phyloP scores from a whole-genome alignment of 2,888 invertebrate species.

The Venusia cambrica region DNA sequence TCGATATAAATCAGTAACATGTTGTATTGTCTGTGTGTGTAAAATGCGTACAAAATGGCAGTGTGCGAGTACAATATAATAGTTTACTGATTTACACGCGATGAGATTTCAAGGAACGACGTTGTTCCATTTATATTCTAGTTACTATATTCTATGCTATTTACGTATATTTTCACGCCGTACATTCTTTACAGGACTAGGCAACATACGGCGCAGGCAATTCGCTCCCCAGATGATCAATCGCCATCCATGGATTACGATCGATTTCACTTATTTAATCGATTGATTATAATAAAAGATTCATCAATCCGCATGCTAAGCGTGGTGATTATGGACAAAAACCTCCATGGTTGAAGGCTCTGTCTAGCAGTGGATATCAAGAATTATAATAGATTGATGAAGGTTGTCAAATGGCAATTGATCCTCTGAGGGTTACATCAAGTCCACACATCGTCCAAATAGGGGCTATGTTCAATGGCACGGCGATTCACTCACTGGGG shows the following conservation, averaged over 20 bases:
- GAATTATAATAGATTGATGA: too few relatives aligned
- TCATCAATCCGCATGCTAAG: too few relatives aligned
- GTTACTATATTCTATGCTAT: constrained; percentile 52
- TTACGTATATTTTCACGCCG: constrained; percentile 71
- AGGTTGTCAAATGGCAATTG: too few relatives aligned
- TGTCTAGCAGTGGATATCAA: too few relatives aligned
- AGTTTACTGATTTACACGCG: constrained; percentile 39
- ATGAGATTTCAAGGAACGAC: too few relatives aligned
- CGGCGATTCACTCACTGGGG: constrained; percentile 24
- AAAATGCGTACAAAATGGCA: constrained; percentile 29
- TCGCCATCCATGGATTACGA: too few relatives aligned
- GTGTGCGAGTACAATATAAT: constrained; percentile 31
- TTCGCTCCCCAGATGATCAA: too few relatives aligned
- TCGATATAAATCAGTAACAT: constrained; percentile 35
- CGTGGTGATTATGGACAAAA: too few relatives aligned
- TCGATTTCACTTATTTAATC: too few relatives aligned
- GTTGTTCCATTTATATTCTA: constrained; percentile 31
- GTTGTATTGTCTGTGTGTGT: constrained; percentile 23
- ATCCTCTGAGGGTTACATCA: too few relatives aligned
- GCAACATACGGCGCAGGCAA: constrained; percentile 49
- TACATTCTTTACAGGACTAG: constrained; percentile 62
- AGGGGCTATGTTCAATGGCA: constrained; percentile 29
- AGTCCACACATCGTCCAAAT: constrained; percentile 25
- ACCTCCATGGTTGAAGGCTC: too few relatives aligned
- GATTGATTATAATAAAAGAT: too few relatives aligned